Conservation (phyloP, 35 echinoderm and acorn worm genomes). For the Hemicentrotus pulcherrimus region DNA sequence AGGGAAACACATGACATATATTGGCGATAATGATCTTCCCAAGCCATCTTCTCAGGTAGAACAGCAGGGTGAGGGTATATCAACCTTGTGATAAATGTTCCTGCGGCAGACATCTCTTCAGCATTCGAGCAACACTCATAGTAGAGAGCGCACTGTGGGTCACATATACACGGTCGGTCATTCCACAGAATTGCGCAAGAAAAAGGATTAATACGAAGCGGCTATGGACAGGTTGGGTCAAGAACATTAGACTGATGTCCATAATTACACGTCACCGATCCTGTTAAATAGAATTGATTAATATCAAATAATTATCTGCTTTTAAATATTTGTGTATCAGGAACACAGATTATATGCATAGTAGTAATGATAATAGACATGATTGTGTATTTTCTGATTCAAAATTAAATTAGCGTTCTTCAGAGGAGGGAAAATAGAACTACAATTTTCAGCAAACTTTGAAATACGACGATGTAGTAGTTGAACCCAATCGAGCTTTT, state of each 20-base stretch:
- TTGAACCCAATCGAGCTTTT: too few species aligned
- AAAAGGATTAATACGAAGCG: neutral
- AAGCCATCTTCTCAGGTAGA: neutral
- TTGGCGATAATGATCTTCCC: slow-evolving; percentile 21
- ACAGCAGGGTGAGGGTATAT: neutral
- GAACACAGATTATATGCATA: too few species aligned
- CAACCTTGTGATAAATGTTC: neutral
- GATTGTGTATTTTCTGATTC: too few species aligned
- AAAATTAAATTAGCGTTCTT: too few species aligned
- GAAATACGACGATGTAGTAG: too few species aligned
- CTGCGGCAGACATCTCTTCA: neutral
- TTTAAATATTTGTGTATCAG: too few species aligned
- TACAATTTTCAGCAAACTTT: too few species aligned
- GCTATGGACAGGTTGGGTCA: neutral
- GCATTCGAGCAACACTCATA: neutral
- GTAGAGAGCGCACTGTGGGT: neutral
- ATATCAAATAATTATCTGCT: too few species aligned
- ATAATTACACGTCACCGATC: neutral
- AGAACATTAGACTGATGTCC: neutral
- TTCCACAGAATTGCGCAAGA: neutral
- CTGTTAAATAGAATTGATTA: too few species aligned
- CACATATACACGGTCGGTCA: neutral
- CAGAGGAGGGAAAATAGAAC: too few species aligned
- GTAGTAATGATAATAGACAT: too few species aligned
- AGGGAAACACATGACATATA: neutral